Conservation (phyloP, 2,113 vertebrate genomes). For the Turdus rufiventris region DNA sequence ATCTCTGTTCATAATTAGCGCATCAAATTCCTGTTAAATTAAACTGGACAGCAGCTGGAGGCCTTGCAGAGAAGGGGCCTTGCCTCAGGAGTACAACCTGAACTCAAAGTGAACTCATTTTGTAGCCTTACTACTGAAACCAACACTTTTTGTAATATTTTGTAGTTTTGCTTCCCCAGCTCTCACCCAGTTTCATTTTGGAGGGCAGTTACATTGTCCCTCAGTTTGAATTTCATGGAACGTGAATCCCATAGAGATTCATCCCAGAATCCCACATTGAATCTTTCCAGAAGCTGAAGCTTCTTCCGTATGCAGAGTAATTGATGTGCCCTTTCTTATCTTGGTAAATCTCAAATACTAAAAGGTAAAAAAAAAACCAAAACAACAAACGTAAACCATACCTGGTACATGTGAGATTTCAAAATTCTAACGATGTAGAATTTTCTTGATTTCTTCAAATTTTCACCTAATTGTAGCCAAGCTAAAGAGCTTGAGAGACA, state of each 20-base stretch:
- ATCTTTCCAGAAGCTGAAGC: background rate
- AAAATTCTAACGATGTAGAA: background rate
- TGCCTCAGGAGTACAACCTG: background rate
- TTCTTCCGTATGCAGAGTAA: background rate
- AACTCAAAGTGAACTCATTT: background rate
- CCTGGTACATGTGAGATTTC: background rate
- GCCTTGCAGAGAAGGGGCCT: background rate
- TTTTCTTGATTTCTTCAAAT: background rate
- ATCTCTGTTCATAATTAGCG: background rate
- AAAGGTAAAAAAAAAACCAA: background rate
- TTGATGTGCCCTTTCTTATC: conserved; percentile 30
- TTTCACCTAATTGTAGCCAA: background rate
- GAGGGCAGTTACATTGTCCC: background rate
- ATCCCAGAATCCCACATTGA: background rate
- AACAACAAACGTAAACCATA: background rate
- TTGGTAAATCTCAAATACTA: conserved; percentile 28
- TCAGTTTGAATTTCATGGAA: background rate
- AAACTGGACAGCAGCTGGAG: background rate
- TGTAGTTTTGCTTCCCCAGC: background rate
- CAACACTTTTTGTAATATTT: background rate
- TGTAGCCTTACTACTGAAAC: conserved; percentile 63
- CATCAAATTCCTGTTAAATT: background rate
- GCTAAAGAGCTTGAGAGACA: background rate
- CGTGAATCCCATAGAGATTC: background rate
- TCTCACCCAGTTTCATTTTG: background rate